A percentile compares a stretch with the other conserved stretches of the same genome.
These are phyloP conservation scores for Antheraea yamamai DNA, from an alignment of 2,888 invertebrate species.

Conservation along the genomic window DNA sequence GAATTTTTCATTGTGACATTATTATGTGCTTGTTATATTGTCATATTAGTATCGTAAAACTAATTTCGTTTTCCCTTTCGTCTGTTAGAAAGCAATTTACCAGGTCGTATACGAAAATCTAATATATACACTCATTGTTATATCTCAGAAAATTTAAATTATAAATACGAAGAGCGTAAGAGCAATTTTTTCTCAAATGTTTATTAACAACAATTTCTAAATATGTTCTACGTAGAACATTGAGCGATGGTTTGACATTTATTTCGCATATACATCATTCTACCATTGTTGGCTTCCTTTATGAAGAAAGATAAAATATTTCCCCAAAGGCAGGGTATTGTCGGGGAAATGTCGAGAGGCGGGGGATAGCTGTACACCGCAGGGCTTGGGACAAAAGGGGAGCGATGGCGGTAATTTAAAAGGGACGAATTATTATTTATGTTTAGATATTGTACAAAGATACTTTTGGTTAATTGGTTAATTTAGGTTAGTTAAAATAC, in stretches of 20 bases:
- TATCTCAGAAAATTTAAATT: neutral
- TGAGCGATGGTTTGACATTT: constrained; percentile 77
- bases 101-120: neutral
- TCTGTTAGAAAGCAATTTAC: constrained; percentile 5
- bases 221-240: constrained; percentile 51
- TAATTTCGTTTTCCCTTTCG: constrained; percentile 6
- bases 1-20: constrained; percentile 1
- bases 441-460: neutral
- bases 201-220: constrained; percentile 36
- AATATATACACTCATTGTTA: constrained; percentile 4
- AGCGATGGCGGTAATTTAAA: constrained; percentile 21
- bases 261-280: constrained; percentile 76
- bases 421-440: neutral
- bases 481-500: neutral
- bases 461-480: neutral
- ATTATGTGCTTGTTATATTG: neutral
- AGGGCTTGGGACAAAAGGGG: constrained; percentile 24
- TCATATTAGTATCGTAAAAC: constrained; percentile 9
- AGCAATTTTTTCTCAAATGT: constrained; percentile 12
- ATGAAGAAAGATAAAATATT: constrained; percentile 80
- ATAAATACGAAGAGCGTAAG: neutral
- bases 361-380: constrained; percentile 37
- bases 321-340: constrained; percentile 67
- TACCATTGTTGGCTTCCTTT: constrained; percentile 72
- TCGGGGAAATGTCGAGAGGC: constrained; percentile 65